Percentiles rank a stretch among this genome's conserved stretches.
These are phyloP conservation scores for Leptatherina wallacei DNA, from an alignment of 2,797 vertebrate species.

Conservation along the genomic window DNA sequence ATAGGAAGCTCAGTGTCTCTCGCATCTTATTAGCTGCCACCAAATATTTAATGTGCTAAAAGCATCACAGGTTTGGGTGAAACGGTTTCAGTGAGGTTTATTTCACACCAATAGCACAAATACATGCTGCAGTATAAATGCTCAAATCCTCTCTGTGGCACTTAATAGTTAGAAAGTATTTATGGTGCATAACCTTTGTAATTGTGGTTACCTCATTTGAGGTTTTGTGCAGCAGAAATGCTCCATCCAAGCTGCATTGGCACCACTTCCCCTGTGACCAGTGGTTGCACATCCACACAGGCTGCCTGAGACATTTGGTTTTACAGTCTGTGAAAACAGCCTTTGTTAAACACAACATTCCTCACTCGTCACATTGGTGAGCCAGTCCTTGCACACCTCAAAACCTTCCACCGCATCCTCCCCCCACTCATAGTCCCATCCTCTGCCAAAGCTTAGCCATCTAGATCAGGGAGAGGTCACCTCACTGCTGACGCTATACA, in stretches of 20 bases:
- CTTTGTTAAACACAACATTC: constrained; percentile 82
- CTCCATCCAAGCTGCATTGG: constrained; percentile 51
- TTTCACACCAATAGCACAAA: constrained; percentile 32
- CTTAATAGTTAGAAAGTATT: constrained; percentile 67
- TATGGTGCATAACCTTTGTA: constrained; percentile 68
- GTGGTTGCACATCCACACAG: constrained; percentile 71
- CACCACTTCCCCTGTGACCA: constrained; percentile 74
- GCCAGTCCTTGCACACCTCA: constrained; percentile 67
- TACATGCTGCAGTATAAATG: constrained; percentile 27
- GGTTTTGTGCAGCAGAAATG: constrained; percentile 59
- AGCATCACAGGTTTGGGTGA: constrained; percentile 29
- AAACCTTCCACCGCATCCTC: constrained; percentile 1
- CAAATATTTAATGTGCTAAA: constrained; percentile 46
- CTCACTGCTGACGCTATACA: constrained; percentile 65
- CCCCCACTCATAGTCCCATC: constrained; percentile 48
- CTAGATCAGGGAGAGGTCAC: constrained; percentile 64
- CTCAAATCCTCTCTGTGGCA: constrained; percentile 39
- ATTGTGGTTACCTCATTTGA: constrained; percentile 61
- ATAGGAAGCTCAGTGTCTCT: constrained; percentile 31
- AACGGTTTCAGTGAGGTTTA: constrained; percentile 23
- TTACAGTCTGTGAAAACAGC: constrained; percentile 81
- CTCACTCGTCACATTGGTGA: constrained; percentile 77
- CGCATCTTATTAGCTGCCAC: constrained; percentile 33
- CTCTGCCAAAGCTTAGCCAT: constrained; percentile 64
- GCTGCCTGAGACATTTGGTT: constrained; percentile 77